Base-by-base conservation (phyloP, 1,140 invertebrate species). In the Wiebesia pumilae region DNA sequence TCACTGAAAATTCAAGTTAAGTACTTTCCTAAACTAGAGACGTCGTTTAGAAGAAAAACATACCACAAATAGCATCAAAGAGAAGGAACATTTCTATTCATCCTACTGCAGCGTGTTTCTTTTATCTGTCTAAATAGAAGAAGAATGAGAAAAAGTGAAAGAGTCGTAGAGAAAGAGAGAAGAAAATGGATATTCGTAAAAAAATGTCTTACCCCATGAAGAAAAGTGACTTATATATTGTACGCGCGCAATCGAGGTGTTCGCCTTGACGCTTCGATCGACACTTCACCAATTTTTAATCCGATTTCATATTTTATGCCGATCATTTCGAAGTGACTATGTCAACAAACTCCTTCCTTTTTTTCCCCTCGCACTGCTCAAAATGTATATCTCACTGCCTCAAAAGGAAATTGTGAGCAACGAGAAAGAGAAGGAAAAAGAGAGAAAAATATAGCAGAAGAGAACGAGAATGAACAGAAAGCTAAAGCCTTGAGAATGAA, bases 251-350 rank as follows among this genome's bases (percentile, higher is more conserved):
- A 30, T 47, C 12, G 51, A 80, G 40, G 67, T 47, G 35, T 67
- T 73, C 33, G 38, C n/a, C 75, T 9, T 73, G 67, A 51, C 51
- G 38, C 58, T 81, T 75, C 88, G 88, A 89, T 89, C 86, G 86
- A 89, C 88, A 87, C 86, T 89, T 87, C 43, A 85, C 88, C 81
- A 90, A 90, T 88, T 90, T 90, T 90, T 90, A 90, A 90, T 90
- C 88, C 81, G 89, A 90, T 89, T 90, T 90, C 87, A 90, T 88
- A 89, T 89, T 89, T 90, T 89, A 90, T 88, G 87, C 87, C 81
- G 43, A 71, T 69, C 87, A 79, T 85, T 89, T 80, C 73, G 84
- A 51, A 30, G 10, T 77, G 43, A 51, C 75, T 47, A 77, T 43
- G 43, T 30, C 43, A 16, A 77, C 43, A n/a, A 51, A 16, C 27